Conservation (phyloP, 2,888 invertebrate genomes). For the Xestia c-nigrum region DNA sequence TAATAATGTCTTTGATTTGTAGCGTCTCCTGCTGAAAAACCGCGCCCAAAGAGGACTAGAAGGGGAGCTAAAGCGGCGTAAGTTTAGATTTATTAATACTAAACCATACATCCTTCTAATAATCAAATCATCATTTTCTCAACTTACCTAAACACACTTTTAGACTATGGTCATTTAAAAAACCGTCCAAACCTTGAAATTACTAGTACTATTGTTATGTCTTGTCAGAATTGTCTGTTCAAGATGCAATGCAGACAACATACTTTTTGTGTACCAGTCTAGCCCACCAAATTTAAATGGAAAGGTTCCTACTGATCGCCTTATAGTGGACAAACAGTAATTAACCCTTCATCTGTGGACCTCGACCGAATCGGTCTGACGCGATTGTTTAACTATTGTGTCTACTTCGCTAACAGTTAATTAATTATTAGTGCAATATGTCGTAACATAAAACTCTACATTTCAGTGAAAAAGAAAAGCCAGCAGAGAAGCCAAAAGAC, state of each 20-base stretch:
- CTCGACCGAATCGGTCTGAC: too few relatives aligned
- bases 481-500: conserved; percentile 65
- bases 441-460: background rate
- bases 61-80: conserved; percentile 81
- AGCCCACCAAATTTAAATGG: too few relatives aligned
- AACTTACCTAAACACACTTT: background rate
- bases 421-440: background rate
- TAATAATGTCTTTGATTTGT: conserved; percentile 31
- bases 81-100: conserved; percentile 61
- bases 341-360: too few relatives aligned
- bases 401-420: too few relatives aligned
- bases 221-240: background rate
- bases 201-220: background rate
- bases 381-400: too few relatives aligned
- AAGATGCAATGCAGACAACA: too few relatives aligned
- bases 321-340: too few relatives aligned
- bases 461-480: conserved; percentile 69
- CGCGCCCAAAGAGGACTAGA: conserved; percentile 84
- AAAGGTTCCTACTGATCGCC: too few relatives aligned
- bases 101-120: background rate
- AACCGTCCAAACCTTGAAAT: background rate
- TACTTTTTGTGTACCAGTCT: too few relatives aligned
- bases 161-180: background rate
- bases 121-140: background rate
- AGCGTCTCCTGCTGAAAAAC: conserved; percentile 83